Evolutionary conservation across 2,888 invertebrate species (phyloP), one percentile per base, ranked within the genome.

Genomic region (Acanthococcus lagerstroemiae): DNA sequence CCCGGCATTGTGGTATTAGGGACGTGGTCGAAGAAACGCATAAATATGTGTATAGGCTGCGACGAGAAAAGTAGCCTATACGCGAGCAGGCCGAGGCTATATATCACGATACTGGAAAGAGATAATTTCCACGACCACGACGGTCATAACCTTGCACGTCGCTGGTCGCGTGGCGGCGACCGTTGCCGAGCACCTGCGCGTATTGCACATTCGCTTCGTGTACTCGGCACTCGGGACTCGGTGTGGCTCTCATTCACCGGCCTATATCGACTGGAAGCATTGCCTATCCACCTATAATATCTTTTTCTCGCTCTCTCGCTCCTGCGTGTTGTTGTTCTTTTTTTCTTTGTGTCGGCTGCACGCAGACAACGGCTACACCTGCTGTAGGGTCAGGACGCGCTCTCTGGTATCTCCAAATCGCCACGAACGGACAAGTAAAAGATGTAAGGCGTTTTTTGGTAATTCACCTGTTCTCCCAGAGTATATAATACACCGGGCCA

Each of bases 91-190:
- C n/a, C n/a, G n/a, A n/a, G n/a, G n/a, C n/a, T n/a, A n/a, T n/a
- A n/a, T 60, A 60, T 60, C 60, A 60, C 60, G 60, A 60, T 60
- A 60, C 25, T 45, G 48, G 48, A 57, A 60, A 48, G 48, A 48
- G 48, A 48, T 48, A 48, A 60, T 48, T 60, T 60, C 48, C 46
- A 45, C 6, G 46, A 15, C 15, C 48, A 60, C 60, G 48, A 60
- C 58, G 58, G 58, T 58, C 58, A 58, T 45, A 58, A 58, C 58
- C 60, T 60, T 60, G 60, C 60, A 48, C 60, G 60, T 60, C 60
- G 45, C 6, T 60, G 60, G 60, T 60, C 60, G 60, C 60, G 60
- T 60, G 60, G 60, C 60, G 60, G 50, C 60, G 48, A 60, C 60
- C 46, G 60, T 60, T 45, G 25, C 26, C 60, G 22, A 60, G 60